Percentiles rank a stretch among this genome's conserved stretches.
phyloP scores from a whole-genome alignment of 2,113 vertebrate genomes.

The Mus spicilegus region DNA sequence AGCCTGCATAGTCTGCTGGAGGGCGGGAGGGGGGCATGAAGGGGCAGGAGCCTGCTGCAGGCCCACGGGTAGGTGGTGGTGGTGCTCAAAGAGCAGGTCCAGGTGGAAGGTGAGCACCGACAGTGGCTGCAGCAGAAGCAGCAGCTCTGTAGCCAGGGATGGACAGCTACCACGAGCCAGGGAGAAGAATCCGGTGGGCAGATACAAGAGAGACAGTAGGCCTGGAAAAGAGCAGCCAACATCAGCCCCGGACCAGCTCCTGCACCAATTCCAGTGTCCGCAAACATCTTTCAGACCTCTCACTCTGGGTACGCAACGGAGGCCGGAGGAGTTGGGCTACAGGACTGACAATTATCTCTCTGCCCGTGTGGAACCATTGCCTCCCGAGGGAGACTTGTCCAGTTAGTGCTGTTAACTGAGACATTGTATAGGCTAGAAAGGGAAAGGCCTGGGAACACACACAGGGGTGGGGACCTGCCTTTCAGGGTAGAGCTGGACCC shows the following conservation, averaged over 20 bases:
- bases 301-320: not conserved
- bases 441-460: not conserved
- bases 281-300: not conserved
- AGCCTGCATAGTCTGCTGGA: slow-evolving; percentile 93
- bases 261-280: not conserved
- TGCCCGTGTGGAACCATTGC: rapidly evolving
- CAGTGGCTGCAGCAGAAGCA: slow-evolving; percentile 88
- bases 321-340: not conserved
- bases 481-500: not conserved
- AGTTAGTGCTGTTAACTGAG: not conserved
- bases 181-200: slow-evolving; percentile 86
- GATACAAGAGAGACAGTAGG: slow-evolving; percentile 84
- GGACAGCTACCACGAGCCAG: slow-evolving; percentile 84
- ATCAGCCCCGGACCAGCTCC: not conserved
- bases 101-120: slow-evolving; percentile 89
- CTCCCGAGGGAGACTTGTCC: not conserved
- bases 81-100: slow-evolving; percentile 90
- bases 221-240: slow-evolving; percentile 66
- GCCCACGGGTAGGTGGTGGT: slow-evolving; percentile 85
- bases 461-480: not conserved
- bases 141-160: slow-evolving; percentile 84
- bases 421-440: not conserved
- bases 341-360: not conserved
- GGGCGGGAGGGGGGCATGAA: slow-evolving; percentile 86
- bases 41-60: slow-evolving; percentile 85